A percentile compares a stretch with the other conserved stretches of the same genome.
phyloP scores from a whole-genome alignment of 1,140 invertebrate genomes.

The Cotesia glomerata region DNA sequence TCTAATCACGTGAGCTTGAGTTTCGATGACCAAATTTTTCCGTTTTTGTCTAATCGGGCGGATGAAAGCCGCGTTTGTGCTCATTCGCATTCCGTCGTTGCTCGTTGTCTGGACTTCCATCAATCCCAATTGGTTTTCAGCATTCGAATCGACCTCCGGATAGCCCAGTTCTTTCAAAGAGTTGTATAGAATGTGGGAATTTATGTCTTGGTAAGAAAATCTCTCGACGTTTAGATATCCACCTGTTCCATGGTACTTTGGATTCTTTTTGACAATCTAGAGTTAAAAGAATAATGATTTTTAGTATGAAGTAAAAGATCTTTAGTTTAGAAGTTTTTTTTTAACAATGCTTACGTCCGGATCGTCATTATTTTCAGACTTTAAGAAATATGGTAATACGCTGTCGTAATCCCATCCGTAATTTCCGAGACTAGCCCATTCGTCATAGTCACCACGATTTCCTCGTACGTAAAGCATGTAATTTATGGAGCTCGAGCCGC shows the following conservation, averaged over 20 bases:
- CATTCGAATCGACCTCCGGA: conserved; percentile 65
- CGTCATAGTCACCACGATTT: conserved; percentile 74
- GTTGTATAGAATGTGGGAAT: conserved; percentile 63
- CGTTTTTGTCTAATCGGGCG: conserved; percentile 62
- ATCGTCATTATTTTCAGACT: conserved; percentile 65
- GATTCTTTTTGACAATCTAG: conserved; percentile 52
- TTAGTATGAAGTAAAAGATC: neutral
- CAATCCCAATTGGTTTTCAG: conserved; percentile 65
- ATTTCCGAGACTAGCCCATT: conserved; percentile 72
- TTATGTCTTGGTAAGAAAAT: conserved; percentile 68
- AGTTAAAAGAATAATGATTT: neutral
- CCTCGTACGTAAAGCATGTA: conserved; percentile 83
- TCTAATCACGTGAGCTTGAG: conserved; percentile 69
- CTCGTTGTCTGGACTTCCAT: conserved; percentile 73
- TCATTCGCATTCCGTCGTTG: conserved; percentile 69
- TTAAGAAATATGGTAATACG: conserved; percentile 68
- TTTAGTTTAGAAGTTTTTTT: neutral
- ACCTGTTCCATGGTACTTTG: conserved; percentile 64
- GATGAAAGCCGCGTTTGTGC: conserved; percentile 69
- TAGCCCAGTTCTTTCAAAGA: conserved; percentile 69
- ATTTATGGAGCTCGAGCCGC: conserved; percentile 78
- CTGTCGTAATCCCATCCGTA: conserved; percentile 72
- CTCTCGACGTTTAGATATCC: conserved; percentile 70
- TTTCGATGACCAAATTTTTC: conserved; percentile 72
- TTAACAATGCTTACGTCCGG: conserved; percentile 55